Evolutionary conservation across 1,140 invertebrate species (phyloP).

Genomic region (Caenorhabditis inopinata): DNA sequence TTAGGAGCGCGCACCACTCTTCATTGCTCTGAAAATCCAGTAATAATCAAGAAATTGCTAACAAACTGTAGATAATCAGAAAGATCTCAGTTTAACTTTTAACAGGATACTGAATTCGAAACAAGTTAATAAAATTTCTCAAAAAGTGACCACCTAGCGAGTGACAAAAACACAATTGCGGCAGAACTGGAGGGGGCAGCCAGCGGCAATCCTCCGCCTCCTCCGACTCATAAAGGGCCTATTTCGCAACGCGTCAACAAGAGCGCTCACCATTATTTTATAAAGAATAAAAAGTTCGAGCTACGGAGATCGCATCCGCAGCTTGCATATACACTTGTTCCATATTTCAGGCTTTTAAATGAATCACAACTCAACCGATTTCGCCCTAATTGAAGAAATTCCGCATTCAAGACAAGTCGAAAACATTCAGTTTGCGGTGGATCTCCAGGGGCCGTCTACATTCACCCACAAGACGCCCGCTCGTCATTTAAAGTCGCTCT

Average conservation of each 20-base stretch:
- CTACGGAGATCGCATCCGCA: neutral
- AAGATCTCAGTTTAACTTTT: too few relatives aligned
- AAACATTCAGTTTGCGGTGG: neutral
- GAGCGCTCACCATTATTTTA: slow-evolving; percentile 3
- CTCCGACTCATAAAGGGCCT: neutral
- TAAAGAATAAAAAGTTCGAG: neutral
- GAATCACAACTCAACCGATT: neutral
- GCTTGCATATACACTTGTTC: neutral
- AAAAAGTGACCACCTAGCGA: neutral
- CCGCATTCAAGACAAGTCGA: neutral
- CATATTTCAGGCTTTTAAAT: neutral
- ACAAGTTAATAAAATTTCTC: too few relatives aligned
- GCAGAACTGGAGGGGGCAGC: neutral
- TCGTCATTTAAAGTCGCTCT: slow-evolving; percentile 16
- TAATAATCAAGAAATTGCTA: neutral
- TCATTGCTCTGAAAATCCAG: neutral
- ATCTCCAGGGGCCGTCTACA: neutral
- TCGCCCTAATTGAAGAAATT: neutral
- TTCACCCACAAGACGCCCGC: neutral
- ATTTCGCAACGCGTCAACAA: neutral
- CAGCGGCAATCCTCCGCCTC: neutral
- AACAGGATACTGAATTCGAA: too few relatives aligned
- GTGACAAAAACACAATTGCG: slow-evolving; percentile 21
- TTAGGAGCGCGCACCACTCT: neutral
- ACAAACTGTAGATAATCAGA: neutral